phyloP scores from a whole-genome alignment of 2,113 vertebrate species.

The Salvelinus sp. region DNA sequence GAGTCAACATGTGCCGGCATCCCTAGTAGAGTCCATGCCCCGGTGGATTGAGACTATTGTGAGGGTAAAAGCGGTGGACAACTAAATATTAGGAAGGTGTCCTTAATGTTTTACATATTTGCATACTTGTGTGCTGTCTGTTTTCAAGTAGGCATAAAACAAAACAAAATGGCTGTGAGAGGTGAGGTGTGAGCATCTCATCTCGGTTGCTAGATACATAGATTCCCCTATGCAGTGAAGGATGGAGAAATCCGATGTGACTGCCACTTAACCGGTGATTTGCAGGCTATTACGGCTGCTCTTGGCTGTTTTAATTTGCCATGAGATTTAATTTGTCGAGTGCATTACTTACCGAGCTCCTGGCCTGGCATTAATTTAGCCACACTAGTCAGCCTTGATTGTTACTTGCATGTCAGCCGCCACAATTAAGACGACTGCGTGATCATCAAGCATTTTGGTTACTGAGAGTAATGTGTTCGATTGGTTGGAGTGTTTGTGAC shows the following conservation, averaged over 20 bases:
- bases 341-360: slow-evolving; percentile 41
- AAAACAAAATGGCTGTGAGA: too few relatives aligned
- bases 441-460: background rate
- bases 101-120: too few relatives aligned
- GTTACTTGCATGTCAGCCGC: slow-evolving; percentile 28
- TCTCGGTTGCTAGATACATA: slow-evolving; percentile 14
- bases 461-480: too few relatives aligned
- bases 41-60: too few relatives aligned
- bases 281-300: slow-evolving; percentile 53
- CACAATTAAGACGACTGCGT: slow-evolving; percentile 12
- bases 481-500: too few relatives aligned
- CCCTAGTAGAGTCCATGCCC: too few relatives aligned
- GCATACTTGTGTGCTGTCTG: background rate
- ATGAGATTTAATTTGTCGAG: slow-evolving; percentile 58
- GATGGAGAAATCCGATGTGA: slow-evolving; percentile 59
- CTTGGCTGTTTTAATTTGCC: slow-evolving; percentile 61
- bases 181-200: too few relatives aligned
- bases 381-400: slow-evolving; percentile 43
- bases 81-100: too few relatives aligned
- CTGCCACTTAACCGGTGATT: slow-evolving; percentile 63
- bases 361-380: slow-evolving; percentile 48
- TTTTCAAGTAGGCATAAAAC: background rate
- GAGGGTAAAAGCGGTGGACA: too few relatives aligned
- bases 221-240: slow-evolving; percentile 15
- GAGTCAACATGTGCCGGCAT: too few relatives aligned